Conservation (phyloP, 92 coral and sea anemone genomes). For the Porites lobata region DNA sequence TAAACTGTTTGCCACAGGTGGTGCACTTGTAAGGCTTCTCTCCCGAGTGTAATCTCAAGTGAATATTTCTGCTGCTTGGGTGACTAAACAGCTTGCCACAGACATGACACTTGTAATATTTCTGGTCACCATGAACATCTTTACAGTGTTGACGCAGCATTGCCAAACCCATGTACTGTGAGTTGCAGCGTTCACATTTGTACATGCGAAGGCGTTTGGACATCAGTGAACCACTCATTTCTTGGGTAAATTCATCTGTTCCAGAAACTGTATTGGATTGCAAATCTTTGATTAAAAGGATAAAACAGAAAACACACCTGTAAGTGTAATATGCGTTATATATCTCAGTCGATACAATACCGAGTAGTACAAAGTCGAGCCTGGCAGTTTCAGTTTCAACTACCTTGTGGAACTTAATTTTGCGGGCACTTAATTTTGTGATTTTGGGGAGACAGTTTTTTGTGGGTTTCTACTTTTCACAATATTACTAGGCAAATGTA, state of each 20-base stretch:
- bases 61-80: conserved; percentile 97
- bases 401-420: too few species aligned
- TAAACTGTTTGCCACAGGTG: conserved; percentile 94
- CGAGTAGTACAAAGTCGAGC: too few species aligned
- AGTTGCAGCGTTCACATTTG: conserved; percentile 90
- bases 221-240: not conserved
- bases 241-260: conserved; percentile 9
- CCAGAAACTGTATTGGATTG: conserved; percentile 31
- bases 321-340: too few species aligned
- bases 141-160: conserved; percentile 87
- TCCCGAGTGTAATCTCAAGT: conserved; percentile 94
- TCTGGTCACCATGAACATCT: conserved; percentile 89
- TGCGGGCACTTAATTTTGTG: too few species aligned
- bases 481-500: too few species aligned
- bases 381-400: too few species aligned
- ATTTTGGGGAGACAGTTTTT: too few species aligned
- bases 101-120: conserved; percentile 94
- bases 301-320: too few species aligned
- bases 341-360: too few species aligned
- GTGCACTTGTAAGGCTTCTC: conserved; percentile 95
- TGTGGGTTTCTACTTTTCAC: too few species aligned
- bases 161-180: conserved; percentile 80
- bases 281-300: not conserved
- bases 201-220: conserved; percentile 77
- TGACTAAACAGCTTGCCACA: conserved; percentile 94